These are phyloP conservation scores for Coelinius sp. DNA, from an alignment of 2,888 invertebrate species.

Conservation along the genomic window DNA sequence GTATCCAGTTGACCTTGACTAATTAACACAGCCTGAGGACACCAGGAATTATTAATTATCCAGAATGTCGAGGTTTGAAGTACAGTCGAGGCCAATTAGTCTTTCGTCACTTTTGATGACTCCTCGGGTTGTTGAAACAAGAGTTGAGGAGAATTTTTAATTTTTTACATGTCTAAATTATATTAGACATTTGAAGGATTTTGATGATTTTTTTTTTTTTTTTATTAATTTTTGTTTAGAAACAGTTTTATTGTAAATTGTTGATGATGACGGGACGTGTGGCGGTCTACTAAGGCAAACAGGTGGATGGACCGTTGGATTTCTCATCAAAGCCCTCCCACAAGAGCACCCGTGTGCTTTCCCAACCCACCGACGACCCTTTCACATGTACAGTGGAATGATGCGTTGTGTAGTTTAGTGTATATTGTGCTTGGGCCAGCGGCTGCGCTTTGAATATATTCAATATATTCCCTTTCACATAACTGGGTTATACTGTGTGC, in stretches of 20 bases:
- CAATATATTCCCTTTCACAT: slow-evolving; percentile 58
- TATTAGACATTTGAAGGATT: neutral
- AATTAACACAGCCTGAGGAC: neutral
- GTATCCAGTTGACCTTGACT: neutral
- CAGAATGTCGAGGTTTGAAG: slow-evolving; percentile 1
- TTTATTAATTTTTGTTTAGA: neutral
- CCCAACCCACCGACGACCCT: neutral
- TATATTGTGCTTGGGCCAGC: slow-evolving; percentile 45
- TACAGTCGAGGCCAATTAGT: slow-evolving; percentile 7
- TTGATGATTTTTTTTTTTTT: neutral
- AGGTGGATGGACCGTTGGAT: slow-evolving; percentile 38
- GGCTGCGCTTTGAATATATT: slow-evolving; percentile 64
- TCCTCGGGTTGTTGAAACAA: neutral
- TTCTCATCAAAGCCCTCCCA: slow-evolving; percentile 24
- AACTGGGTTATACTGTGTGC: slow-evolving; percentile 58
- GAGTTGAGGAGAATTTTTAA: neutral
- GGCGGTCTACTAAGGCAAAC: slow-evolving; percentile 34
- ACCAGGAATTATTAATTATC: slow-evolving; percentile 7
- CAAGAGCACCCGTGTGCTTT: neutral
- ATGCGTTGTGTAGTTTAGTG: slow-evolving; percentile 25
- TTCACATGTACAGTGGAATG: slow-evolving; percentile 18
- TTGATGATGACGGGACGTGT: slow-evolving; percentile 7
- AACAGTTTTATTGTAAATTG: neutral
- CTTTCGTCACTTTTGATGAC: neutral
- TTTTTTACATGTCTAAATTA: neutral